phyloP scores from a whole-genome alignment of 1,140 invertebrate species.

The Drosophila lowei region DNA sequence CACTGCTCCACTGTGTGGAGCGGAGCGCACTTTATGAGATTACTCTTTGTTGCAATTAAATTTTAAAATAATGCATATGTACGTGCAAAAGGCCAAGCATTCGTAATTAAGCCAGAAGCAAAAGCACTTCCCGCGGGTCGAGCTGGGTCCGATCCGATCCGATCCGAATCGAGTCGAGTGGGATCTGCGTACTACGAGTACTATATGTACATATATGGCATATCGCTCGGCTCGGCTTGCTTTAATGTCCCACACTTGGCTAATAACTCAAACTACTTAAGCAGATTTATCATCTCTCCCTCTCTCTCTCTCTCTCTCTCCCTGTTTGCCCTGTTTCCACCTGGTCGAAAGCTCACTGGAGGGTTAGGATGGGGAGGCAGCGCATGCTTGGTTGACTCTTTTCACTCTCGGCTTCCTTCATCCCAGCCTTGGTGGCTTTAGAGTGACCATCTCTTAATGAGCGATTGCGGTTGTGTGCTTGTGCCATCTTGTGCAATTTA shows the following conservation, averaged over 20 bases:
- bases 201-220: neutral
- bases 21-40: slow-evolving; percentile 35
- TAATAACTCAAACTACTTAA: slow-evolving; percentile 55
- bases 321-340: slow-evolving; percentile 33
- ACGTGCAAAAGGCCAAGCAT: slow-evolving; percentile 51
- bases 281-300: slow-evolving; percentile 44
- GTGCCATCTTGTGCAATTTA: slow-evolving; percentile 49
- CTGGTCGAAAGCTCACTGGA: slow-evolving; percentile 8
- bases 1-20: neutral
- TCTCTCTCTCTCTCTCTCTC: slow-evolving; percentile 5
- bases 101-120: slow-evolving; percentile 38
- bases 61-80: slow-evolving; percentile 66
- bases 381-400: slow-evolving; percentile 6
- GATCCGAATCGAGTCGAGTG: slow-evolving; percentile 35
- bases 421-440: neutral
- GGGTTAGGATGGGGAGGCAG: slow-evolving; percentile 2
- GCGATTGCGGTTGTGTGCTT: slow-evolving; percentile 47
- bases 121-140: slow-evolving; percentile 28
- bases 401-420: neutral
- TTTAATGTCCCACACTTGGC: slow-evolving; percentile 44
- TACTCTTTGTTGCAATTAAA: slow-evolving; percentile 70
- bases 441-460: slow-evolving; percentile 51
- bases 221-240: slow-evolving; percentile 8
- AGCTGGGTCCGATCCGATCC: slow-evolving; percentile 28
- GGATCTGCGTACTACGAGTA: slow-evolving; percentile 6